Evolutionary conservation across 2,888 invertebrate genomes (phyloP).

Genomic region (Diadegma fenestrale): DNA sequence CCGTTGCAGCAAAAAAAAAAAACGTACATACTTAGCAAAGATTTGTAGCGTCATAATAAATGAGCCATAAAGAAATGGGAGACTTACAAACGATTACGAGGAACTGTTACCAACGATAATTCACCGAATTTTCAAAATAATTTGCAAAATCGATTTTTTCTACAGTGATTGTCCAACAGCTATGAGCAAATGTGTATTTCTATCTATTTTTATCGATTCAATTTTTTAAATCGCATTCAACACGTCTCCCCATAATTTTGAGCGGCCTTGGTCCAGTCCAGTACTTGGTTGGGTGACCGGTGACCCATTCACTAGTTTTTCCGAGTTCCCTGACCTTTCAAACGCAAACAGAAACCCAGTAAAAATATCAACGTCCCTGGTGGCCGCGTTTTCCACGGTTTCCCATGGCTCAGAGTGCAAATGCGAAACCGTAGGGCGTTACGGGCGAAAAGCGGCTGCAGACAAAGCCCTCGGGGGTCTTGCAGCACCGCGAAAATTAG

Average conservation of each 20-base stretch:
- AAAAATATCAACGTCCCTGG: background rate
- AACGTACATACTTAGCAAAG: slow-evolving; percentile 9
- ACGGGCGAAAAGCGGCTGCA: background rate
- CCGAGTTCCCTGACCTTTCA: background rate
- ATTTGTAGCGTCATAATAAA: slow-evolving; percentile 15
- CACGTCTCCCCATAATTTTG: slow-evolving; percentile 52
- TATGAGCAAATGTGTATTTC: background rate
- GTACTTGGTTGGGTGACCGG: background rate
- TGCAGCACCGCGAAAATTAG: background rate
- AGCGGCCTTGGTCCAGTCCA: background rate
- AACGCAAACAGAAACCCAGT: background rate
- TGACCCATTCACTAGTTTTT: background rate
- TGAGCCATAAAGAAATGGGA: background rate
- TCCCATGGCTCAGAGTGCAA: no score
- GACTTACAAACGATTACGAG: background rate
- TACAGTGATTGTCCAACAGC: background rate
- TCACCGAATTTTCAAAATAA: background rate
- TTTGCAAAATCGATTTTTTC: background rate
- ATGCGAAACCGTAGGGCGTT: no score
- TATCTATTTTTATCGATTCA: slow-evolving; percentile 49
- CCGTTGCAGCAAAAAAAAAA: slow-evolving; percentile 27
- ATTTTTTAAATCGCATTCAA: slow-evolving; percentile 67
- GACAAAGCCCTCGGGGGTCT: background rate
- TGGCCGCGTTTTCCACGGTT: no score
- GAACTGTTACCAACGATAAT: background rate